Percentiles rank a stretch among this genome's conserved stretches.
Evolutionary conservation across 2,888 invertebrate genomes (phyloP).

Genomic region (Melanophora roralis): DNA sequence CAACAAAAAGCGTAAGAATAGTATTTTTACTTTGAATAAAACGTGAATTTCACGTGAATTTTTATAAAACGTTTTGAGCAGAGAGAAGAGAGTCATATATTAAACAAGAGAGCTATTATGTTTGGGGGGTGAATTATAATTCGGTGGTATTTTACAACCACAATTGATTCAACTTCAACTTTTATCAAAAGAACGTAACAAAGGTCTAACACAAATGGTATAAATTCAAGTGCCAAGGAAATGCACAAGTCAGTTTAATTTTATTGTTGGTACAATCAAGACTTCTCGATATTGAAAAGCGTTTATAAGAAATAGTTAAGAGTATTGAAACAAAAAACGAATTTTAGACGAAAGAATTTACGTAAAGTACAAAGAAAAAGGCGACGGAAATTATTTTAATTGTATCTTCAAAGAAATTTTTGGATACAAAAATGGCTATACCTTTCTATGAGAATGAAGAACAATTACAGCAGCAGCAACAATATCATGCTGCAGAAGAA

Average conservation of each 20-base stretch:
- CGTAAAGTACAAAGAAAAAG: conserved; percentile 52
- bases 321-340: conserved; percentile 9
- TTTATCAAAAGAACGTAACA: conserved; percentile 26
- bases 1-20: conserved; percentile 44
- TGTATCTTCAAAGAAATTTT: too few species aligned
- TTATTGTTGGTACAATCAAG: conserved; percentile 29
- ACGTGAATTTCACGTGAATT: conserved; percentile 61
- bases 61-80: neutral
- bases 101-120: neutral
- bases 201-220: conserved; percentile 29
- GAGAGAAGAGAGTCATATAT: neutral
- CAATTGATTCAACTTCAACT: conserved; percentile 60
- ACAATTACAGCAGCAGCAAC: conserved; percentile 45
- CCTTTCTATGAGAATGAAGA: conserved; percentile 73
- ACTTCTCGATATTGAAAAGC: neutral
- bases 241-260: conserved; percentile 44
- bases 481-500: conserved; percentile 45
- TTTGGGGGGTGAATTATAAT: conserved; percentile 34
- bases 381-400: too few species aligned
- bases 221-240: conserved; percentile 44
- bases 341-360: conserved; percentile 46
- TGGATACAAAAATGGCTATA: conserved; percentile 72
- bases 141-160: conserved; percentile 55
- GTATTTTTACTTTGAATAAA: conserved; percentile 44
- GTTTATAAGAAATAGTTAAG: conserved; percentile 5